Evolutionary conservation across 2,797 vertebrate species (phyloP), one percentile per base, ranked within the genome.

Genomic region (Philypnodon macrostomus): DNA sequence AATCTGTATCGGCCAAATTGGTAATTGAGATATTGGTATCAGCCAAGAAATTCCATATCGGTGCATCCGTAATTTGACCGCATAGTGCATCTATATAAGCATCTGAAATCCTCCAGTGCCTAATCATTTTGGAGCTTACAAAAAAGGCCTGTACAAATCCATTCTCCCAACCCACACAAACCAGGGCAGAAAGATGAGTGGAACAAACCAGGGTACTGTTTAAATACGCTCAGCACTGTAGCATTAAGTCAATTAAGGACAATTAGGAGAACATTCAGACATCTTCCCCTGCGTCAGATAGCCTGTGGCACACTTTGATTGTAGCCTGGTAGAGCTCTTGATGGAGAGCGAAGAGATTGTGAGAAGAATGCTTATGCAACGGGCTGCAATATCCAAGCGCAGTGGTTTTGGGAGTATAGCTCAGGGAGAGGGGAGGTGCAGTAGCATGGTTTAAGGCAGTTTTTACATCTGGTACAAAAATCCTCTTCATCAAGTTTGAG

Each of bases 181-280:
- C 21, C 38, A 67, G 68, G 39, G 48, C 39, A 61, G 48, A 73
- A 55, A 61, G 73, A 77, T 53, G 69, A 77, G 70, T 67, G 66
- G 67, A 84, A 70, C 58, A 55, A 72, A 45, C 58, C 52, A 52
- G 47, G 39, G 62, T 73, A 18, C 65, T 77, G 75, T 85, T 86
- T 84, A 72, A 84, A 80, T 66, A 79, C 69, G 69, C 73, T 39
- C 48, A 50, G 73, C 73, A 79, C 66, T 63, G 70, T 75, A 70
- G 79, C 82, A 85, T 82, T 79, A 83, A 84, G 55, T 69, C 72
- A 84, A 84, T 87, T 84, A 85, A 61, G 73, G 76, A 69, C 78
- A 85, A 85, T 88, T 87, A 85, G 66, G 74, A 70, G 77, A 73
- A 49, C 66, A 44, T 75, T 81, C 78, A 75, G 70, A 40, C 47